Percentiles rank a stretch among this genome's conserved stretches.
These are phyloP conservation scores for Sogatella furcifera DNA, from an alignment of 1,140 invertebrate species.

Conservation along the genomic window DNA sequence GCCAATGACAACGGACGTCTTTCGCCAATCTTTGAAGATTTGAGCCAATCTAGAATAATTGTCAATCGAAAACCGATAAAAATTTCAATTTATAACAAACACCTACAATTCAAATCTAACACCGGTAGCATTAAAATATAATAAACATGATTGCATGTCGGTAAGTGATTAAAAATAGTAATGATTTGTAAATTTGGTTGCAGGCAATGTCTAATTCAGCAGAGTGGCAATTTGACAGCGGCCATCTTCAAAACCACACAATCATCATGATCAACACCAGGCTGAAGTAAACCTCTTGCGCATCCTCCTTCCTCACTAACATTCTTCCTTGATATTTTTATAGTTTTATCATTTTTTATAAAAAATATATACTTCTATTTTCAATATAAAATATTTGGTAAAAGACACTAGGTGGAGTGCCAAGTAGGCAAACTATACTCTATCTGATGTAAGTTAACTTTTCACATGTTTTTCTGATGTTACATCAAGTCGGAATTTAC, in stretches of 20 bases:
- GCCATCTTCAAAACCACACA: constrained; percentile 15
- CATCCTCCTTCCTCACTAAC: not conserved
- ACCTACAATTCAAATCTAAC: too few species aligned
- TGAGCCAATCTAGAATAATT: too few species aligned
- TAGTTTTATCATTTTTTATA: constrained; percentile 3
- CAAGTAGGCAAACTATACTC: not conserved
- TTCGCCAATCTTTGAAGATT: too few species aligned
- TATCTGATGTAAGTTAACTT: too few species aligned
- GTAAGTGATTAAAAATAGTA: too few species aligned
- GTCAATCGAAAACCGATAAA: too few species aligned
- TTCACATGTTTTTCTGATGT: too few species aligned
- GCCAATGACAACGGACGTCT: too few species aligned
- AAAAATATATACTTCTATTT: constrained; percentile 7
- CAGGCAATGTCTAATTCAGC: constrained; percentile 19
- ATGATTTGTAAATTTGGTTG: not conserved
- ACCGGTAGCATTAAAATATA: too few species aligned
- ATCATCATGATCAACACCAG: not conserved
- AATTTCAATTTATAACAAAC: too few species aligned
- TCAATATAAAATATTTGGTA: constrained; percentile 1
- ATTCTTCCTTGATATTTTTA: constrained; percentile 2
- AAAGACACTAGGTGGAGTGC: not conserved
- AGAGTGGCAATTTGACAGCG: constrained; percentile 12
- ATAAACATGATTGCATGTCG: too few species aligned
- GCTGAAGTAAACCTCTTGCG: not conserved
- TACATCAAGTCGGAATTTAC: too few species aligned